Evolutionary conservation across 2,888 invertebrate genomes (phyloP).

Genomic region (Syrista parreyssii): DNA sequence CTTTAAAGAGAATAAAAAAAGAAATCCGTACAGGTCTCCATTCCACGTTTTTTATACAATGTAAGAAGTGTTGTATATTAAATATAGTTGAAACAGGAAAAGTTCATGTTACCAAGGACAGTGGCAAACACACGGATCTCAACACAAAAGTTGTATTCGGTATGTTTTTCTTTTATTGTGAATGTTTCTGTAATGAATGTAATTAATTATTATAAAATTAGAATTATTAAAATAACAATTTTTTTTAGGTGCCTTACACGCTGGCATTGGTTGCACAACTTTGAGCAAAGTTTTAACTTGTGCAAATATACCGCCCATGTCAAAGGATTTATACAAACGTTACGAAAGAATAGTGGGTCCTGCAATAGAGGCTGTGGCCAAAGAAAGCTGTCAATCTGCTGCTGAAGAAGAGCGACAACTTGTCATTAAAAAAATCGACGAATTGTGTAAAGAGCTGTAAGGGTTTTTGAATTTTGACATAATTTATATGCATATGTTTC

Average conservation of each 20-base stretch:
- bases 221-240: not conserved
- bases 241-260: constrained; percentile 21
- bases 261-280: constrained; percentile 19
- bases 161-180: constrained; percentile 8
- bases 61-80: constrained; percentile 11
- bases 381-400: constrained; percentile 18
- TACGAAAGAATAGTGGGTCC: constrained; percentile 26
- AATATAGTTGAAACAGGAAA: constrained; percentile 19
- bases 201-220: constrained; percentile 5
- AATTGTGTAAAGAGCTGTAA: too few relatives aligned
- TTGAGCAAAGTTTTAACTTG: constrained; percentile 24
- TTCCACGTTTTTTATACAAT: constrained; percentile 11
- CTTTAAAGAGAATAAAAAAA: too few relatives aligned
- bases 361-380: constrained; percentile 18
- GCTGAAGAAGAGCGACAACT: constrained; percentile 14
- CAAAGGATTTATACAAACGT: constrained; percentile 10
- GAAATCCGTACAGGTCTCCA: constrained; percentile 15
- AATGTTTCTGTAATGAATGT: constrained; percentile 4
- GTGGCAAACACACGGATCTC: constrained; percentile 15
- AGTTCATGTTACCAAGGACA: constrained; percentile 10
- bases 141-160: constrained; percentile 22
- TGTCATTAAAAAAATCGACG: too few relatives aligned
- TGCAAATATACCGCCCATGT: constrained; percentile 21
- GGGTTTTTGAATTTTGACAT: too few relatives aligned
- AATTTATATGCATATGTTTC: too few relatives aligned